Conservation (phyloP, 2,888 invertebrate genomes). For the Drosophila yooni region DNA sequence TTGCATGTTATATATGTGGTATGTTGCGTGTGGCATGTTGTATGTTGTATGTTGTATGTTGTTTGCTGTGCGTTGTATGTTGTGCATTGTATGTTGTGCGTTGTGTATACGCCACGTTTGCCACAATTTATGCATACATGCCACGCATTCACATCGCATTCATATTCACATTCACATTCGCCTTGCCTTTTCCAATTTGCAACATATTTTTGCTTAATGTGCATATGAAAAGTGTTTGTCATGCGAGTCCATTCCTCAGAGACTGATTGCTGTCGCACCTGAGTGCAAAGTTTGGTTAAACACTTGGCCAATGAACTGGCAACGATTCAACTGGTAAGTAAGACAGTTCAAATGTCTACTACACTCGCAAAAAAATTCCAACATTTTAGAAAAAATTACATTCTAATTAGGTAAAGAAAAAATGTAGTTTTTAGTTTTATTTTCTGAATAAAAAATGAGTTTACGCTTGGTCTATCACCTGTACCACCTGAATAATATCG, state of each 20-base stretch:
- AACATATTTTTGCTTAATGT: constrained; percentile 41
- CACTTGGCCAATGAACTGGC: constrained; percentile 24
- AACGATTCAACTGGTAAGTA: neutral
- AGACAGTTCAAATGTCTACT: neutral
- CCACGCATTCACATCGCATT: constrained; percentile 27
- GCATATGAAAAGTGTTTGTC: constrained; percentile 50
- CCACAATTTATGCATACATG: constrained; percentile 74
- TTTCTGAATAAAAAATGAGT: no score
- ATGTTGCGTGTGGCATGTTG: constrained; percentile 25
- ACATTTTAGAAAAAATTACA: no score
- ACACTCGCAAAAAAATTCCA: neutral
- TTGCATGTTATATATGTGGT: constrained; percentile 10
- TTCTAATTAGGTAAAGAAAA: no score
- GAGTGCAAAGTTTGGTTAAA: constrained; percentile 12
- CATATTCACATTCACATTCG: constrained; percentile 25
- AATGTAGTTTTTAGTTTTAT: no score
- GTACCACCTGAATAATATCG: no score
- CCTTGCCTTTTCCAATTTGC: constrained; percentile 43
- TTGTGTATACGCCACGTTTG: constrained; percentile 75
- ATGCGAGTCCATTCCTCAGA: constrained; percentile 40
- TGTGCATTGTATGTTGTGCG: constrained; percentile 35
- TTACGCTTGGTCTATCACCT: no score
- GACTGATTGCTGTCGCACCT: constrained; percentile 44
- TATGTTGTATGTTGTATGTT: constrained; percentile 7
- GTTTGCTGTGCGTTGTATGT: constrained; percentile 22